Evolutionary conservation across 2,888 invertebrate species (phyloP).

Genomic region (Calliscelio sp.): DNA sequence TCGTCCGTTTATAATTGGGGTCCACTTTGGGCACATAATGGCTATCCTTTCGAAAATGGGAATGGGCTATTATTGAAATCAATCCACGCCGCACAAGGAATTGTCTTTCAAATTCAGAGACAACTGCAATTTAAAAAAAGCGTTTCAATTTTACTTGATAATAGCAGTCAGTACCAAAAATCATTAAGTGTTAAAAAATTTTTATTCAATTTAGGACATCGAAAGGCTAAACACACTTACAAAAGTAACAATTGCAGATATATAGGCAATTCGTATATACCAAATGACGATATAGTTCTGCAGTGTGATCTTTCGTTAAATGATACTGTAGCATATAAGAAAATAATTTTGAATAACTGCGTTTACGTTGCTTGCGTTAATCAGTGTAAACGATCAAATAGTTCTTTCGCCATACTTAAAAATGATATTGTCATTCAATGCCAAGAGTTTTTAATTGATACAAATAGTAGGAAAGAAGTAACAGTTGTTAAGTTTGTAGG

Average conservation of each 20-base stretch:
- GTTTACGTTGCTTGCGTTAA: not conserved
- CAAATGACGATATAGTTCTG: not conserved
- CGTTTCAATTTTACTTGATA: not conserved
- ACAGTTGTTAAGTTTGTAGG: not conserved
- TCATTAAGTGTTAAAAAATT: constrained; percentile 1
- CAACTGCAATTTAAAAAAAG: constrained; percentile 26
- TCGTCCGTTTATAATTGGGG: constrained; percentile 1
- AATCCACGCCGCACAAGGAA: constrained; percentile 5
- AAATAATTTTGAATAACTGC: constrained; percentile 24
- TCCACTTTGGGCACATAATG: not conserved
- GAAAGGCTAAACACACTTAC: constrained; percentile 1
- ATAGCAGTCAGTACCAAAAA: not conserved
- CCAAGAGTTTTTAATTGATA: constrained; percentile 14
- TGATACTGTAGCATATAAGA: constrained; percentile 6
- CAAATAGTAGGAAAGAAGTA: not conserved
- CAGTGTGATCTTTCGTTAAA: not conserved
- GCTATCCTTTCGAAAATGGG: constrained; percentile 11
- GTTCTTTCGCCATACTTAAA: constrained; percentile 11
- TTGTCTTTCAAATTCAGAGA: constrained; percentile 16
- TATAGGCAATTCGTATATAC: not conserved
- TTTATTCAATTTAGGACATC: not conserved
- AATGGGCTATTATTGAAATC: constrained; percentile 1
- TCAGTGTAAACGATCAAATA: not conserved
- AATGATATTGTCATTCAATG: not conserved
- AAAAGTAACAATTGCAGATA: constrained; percentile 1